Base-by-base conservation (phyloP, 2,113 vertebrate species). In the Cololabis saira region DNA sequence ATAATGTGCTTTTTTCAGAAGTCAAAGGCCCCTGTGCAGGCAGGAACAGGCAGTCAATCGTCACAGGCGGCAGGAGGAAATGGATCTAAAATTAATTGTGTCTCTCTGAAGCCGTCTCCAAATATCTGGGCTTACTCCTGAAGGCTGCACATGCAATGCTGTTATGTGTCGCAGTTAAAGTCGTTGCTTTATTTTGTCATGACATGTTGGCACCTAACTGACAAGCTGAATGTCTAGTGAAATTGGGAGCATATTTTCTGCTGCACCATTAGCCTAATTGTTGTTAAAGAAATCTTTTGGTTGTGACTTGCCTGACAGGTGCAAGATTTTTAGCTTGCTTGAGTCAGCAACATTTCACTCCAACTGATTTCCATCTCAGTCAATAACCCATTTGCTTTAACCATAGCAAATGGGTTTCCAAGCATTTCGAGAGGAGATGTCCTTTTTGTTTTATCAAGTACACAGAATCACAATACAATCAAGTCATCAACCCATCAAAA, bases 261-360 rank as follows among this genome's bases (percentile, higher is more conserved):
- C 30, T 43, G 37, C 21, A 10, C 51, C 67, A 83, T 89, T 83
- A 78, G 78, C 47, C 43, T 82, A 76, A 84, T 78, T 82, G 78
- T 57, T 42, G 54, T 69, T 42, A 15, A 43, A 18, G 47, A 49
- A 76, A 53, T 54, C 41, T 48, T 44, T 64, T 2, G 21, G 48
- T 43, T 58, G 54, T n/a, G 4, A 64, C n/a, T 13, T 43, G 24
- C 50, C 61, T 81, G 80, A 81, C 72, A 68, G 61, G 44, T 37
- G 62, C 52, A 45, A 54, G 62, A 65, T 60, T 74, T 71, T 69
- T 19, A 61, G 66, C 50, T 16, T 54, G 50, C 66, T 67, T 12
- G 44, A 72, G 75, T 88, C 77, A 80, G 83, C 75, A 70, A 22
- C 68, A 52, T n/a, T 67, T 17, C 57, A 43, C 64, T 67, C 10